These are phyloP conservation scores for Micoletzkya japonica DNA, from an alignment of 2,888 invertebrate species.

Conservation along the genomic window DNA sequence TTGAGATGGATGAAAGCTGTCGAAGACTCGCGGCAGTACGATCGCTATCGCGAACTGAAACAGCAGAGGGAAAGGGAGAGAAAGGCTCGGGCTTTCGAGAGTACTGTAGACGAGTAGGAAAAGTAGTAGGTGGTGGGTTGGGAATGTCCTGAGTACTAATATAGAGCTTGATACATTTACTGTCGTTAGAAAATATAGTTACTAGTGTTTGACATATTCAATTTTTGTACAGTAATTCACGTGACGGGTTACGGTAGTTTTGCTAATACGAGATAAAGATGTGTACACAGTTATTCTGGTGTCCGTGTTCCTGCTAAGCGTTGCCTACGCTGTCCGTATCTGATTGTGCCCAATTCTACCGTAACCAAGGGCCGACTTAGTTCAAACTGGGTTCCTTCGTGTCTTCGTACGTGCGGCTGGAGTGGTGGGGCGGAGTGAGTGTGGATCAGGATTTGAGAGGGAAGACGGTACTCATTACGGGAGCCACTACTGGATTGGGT, in stretches of 20 bases:
- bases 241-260: neutral
- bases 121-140: too few relatives aligned
- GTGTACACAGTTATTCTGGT: neutral
- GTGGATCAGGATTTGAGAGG: constrained; percentile 30
- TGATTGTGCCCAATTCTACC: neutral
- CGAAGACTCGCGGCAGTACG: constrained; percentile 19
- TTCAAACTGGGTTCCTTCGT: constrained; percentile 14
- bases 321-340: constrained; percentile 7
- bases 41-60: neutral
- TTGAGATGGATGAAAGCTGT: constrained; percentile 27
- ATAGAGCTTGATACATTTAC: too few relatives aligned
- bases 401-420: constrained; percentile 10
- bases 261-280: neutral
- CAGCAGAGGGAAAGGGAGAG: neutral
- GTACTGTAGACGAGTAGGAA: constrained; percentile 1
- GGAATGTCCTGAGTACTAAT: too few relatives aligned
- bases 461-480: constrained; percentile 42
- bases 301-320: neutral
- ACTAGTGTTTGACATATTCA: too few relatives aligned
- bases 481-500: constrained; percentile 46
- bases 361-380: neutral
- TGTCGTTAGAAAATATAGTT: too few relatives aligned
- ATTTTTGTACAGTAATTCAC: neutral
- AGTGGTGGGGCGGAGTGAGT: neutral
- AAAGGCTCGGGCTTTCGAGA: neutral